Percentiles rank a stretch among this genome's conserved stretches.
Conservation (phyloP, 2,888 invertebrate genomes). For the Drosophila rubida region DNA sequence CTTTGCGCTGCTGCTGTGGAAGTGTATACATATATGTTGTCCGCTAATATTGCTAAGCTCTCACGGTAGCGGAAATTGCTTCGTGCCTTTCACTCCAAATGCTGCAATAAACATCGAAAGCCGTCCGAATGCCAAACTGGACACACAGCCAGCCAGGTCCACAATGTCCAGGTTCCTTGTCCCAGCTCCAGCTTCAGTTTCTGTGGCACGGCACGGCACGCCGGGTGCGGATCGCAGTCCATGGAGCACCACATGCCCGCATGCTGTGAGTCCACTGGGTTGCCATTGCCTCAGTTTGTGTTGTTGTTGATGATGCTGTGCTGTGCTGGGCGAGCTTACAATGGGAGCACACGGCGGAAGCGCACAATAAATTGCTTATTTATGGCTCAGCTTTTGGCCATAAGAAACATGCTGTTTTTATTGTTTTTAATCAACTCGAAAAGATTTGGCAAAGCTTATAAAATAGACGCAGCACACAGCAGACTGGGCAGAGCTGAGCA, state of each 20-base stretch:
- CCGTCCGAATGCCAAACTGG: constrained; percentile 74
- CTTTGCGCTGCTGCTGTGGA: constrained; percentile 9
- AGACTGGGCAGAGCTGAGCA: constrained; percentile 23
- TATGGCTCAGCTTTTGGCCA: constrained; percentile 81
- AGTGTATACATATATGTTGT: constrained; percentile 35
- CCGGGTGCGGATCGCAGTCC: constrained; percentile 34
- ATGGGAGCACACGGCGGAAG: constrained; percentile 77
- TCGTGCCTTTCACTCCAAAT: constrained; percentile 79
- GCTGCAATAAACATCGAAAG: constrained; percentile 79
- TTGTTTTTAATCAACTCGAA: constrained; percentile 83
- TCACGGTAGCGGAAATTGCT: constrained; percentile 77
- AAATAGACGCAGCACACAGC: constrained; percentile 68
- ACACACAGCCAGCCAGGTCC: constrained; percentile 36
- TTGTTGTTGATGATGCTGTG: constrained; percentile 13
- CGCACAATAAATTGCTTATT: constrained; percentile 83
- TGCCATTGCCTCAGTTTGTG: constrained; percentile 9
- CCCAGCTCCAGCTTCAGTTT: constrained; percentile 21
- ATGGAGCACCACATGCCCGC: constrained; percentile 43
- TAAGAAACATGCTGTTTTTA: constrained; percentile 81
- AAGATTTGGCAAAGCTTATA: constrained; percentile 77
- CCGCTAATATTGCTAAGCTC: constrained; percentile 75
- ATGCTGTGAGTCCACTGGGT: constrained; percentile 50
- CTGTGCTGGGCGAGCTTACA: constrained; percentile 42
- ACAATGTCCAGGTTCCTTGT: constrained; percentile 2
- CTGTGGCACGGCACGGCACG: constrained; percentile 35